These are phyloP conservation scores for Mimachlamys varia DNA, from an alignment of 2,888 invertebrate species.

Conservation along the genomic window DNA sequence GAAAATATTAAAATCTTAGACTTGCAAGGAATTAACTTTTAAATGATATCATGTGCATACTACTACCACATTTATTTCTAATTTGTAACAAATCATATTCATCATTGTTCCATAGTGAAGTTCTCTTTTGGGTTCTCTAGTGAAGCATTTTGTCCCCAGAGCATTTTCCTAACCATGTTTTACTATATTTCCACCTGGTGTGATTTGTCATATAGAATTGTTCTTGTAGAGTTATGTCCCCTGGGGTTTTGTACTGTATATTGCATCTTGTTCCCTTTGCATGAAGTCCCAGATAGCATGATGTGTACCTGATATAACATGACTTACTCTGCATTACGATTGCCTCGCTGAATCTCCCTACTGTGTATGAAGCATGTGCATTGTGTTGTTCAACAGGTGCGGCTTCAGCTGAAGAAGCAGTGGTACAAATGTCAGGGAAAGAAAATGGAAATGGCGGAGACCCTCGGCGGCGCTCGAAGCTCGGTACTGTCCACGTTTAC, in stretches of 20 bases:
- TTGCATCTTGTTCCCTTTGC: background rate
- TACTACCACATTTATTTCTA: no score
- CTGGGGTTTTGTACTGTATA: background rate
- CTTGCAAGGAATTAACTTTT: no score
- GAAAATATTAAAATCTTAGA: no score
- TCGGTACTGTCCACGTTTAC: constrained; percentile 58
- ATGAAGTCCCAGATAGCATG: background rate
- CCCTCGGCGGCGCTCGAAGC: constrained; percentile 64
- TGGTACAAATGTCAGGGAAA: constrained; percentile 74
- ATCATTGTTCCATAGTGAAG: no score
- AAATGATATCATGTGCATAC: no score
- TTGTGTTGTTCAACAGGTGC: constrained; percentile 63
- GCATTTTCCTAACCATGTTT: no score
- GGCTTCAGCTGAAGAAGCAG: constrained; percentile 69
- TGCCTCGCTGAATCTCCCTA: background rate
- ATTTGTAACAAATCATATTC: no score
- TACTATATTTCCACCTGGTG: no score
- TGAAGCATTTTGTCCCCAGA: no score
- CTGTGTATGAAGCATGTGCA: constrained; percentile 25
- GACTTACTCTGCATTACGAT: background rate
- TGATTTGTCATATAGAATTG: background rate
- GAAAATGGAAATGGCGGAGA: constrained; percentile 73
- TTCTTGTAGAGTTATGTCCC: background rate
- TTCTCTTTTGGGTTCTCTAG: no score
- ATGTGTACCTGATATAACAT: background rate